Percentiles rank a stretch among this genome's conserved stretches.
Conservation (phyloP, 2,113 vertebrate species). For the Microcebus ravelobensis region DNA sequence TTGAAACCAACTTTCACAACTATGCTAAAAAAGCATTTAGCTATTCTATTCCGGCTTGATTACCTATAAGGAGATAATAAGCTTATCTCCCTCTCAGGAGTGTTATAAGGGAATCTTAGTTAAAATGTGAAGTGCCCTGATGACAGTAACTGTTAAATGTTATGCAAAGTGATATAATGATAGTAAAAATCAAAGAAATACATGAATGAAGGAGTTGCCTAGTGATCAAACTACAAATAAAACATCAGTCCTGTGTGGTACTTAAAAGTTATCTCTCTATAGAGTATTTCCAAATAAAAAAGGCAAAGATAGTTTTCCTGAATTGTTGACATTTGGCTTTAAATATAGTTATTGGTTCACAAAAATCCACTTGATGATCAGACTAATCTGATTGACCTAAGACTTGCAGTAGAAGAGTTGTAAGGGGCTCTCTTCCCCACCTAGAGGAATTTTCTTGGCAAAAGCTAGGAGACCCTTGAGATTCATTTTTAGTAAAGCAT, state of each 20-base stretch:
- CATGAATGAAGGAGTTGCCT: neutral
- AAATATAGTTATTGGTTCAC: neutral
- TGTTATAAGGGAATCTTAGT: neutral
- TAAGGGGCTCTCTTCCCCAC: neutral
- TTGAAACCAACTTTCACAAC: slow-evolving; percentile 5
- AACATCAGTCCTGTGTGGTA: neutral
- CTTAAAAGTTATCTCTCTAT: neutral
- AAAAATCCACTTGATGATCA: neutral
- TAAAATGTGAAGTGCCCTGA: neutral
- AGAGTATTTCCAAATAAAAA: slow-evolving; percentile 1
- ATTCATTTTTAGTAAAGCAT: neutral
- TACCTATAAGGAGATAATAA: slow-evolving; percentile 23
- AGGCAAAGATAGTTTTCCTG: neutral
- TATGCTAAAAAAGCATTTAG: slow-evolving; percentile 37
- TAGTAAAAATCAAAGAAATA: slow-evolving; percentile 32
- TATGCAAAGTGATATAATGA: slow-evolving; percentile 26
- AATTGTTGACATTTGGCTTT: slow-evolving; percentile 28
- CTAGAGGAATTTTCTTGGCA: neutral
- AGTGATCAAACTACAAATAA: neutral
- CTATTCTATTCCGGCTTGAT: slow-evolving; percentile 47
- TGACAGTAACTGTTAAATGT: slow-evolving; percentile 35
- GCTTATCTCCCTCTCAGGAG: neutral
- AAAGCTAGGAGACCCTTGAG: neutral
- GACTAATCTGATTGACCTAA: neutral
- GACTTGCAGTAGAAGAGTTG: neutral